Base-by-base conservation (phyloP, 2,888 invertebrate genomes). In the Catocala nupta region DNA sequence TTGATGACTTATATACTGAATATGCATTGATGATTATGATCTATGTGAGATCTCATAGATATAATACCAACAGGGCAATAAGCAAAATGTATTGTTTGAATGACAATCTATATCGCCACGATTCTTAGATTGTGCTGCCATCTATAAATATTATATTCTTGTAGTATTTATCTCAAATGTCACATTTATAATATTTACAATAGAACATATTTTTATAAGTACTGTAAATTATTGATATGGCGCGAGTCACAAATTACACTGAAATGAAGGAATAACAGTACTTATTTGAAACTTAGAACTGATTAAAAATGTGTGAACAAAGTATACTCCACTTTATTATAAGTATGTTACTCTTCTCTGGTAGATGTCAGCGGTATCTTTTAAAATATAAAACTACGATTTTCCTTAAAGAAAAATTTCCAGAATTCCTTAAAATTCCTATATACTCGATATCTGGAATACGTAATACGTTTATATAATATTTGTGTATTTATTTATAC, bases 261-360 rank as follows among this genome's bases (percentile, higher is more conserved):
- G 52, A 49, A 10, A 56, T 39, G 49, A 71, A 52, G 68, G 60
- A 57, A 34, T 56, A 55, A 57, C 13, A 48, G 71, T 71, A 71
- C 71, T 71, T 71, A 71, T 49, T 62, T 58, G 34, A 39, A 48
- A 52, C 52, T 39, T 58, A 52, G 50, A 39, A 39, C 25, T 48
- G 34, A 49, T 49, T 49, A 33, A 47, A 8, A 36, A 58, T 3
- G n/a, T 58, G 36, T 53, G 39, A 53, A 49, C 42, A 33, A 43
- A 49, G 6, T 33, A 13, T 13, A 36, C 11, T 34, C 34, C 10
- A 33, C n/a, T 12, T 16, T 47, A 47, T 11, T 12, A 51, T 51
- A 49, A 34, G 49, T 51, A 51, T 50, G 11, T 8, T 48, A 50
- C 7, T 10, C 3, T 4, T 33, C 11, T 50, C 34, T 34, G 34